Evolutionary conservation across 2,888 invertebrate genomes (phyloP).

Genomic region (Nyleta sp.): DNA sequence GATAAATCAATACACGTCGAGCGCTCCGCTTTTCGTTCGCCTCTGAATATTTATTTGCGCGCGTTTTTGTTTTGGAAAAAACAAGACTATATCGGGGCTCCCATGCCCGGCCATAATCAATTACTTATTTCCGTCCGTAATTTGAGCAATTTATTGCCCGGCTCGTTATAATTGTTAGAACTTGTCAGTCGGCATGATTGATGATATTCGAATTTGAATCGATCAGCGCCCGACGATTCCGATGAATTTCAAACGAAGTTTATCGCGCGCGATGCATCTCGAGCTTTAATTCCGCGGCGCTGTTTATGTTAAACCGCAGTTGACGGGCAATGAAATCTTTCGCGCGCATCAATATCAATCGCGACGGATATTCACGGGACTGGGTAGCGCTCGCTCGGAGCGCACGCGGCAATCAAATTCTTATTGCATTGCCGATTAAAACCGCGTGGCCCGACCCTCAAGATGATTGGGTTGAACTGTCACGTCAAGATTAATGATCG

Average conservation of each 20-base stretch:
- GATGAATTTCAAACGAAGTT: constrained; percentile 53
- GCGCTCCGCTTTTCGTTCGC: background rate
- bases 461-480: constrained; percentile 63
- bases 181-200: constrained; percentile 46
- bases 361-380: constrained; percentile 9
- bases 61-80: too few species aligned
- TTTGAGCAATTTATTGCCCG: constrained; percentile 30
- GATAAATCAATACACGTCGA: constrained; percentile 17
- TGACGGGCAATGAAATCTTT: constrained; percentile 36
- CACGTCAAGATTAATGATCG: constrained; percentile 69
- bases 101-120: too few species aligned
- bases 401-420: constrained; percentile 31
- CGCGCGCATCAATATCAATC: constrained; percentile 24
- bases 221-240: constrained; percentile 34
- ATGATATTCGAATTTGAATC: constrained; percentile 48
- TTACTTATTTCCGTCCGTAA: constrained; percentile 8
- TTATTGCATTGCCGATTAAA: constrained; percentile 18
- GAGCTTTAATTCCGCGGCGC: constrained; percentile 28
- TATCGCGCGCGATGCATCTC: constrained; percentile 39
- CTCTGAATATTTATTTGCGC: constrained; percentile 1
- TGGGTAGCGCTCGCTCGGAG: constrained; percentile 1
- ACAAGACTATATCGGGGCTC: too few species aligned
- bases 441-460: constrained; percentile 3
- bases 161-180: constrained; percentile 46
- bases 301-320: constrained; percentile 39